Evolutionary conservation across 2,113 vertebrate species (phyloP), one percentile per base, ranked within the genome.

Genomic region (Hassar affinis): DNA sequence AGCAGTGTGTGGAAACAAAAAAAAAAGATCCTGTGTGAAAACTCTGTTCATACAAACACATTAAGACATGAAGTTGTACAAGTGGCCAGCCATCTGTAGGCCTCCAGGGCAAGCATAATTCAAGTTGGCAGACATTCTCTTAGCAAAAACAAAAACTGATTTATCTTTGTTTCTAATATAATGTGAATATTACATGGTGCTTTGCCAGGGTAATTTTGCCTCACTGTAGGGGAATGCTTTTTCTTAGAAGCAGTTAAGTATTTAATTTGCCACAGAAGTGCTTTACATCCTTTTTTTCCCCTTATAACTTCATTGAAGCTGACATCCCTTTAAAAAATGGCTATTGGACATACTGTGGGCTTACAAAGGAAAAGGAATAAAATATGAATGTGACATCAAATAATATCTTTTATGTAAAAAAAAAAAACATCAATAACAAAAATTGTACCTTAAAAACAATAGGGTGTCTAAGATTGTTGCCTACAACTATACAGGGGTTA

Each of bases 21-120:
- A 22, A 1, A 27, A 6, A 1, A 51, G 10, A 45, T 1, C 35
- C 45, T 52, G 42, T 72, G 20, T 2, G 25, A 54, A 54, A 56
- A 56, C 20, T 9, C 56, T 25, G 22, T 52, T 30, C 30, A 33
- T 35, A 42, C 18, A 22, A 64, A 42, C 33, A 81, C 33, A 57
- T 7, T 8, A 57, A 2, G 33, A 81, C 18, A 69, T 47, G 79
- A 78, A 61, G 42, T 79, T 68, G 78, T 38, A 61, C 52, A 35
- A 84, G 72, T 84, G 69, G 42, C 54, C 62, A 68, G 66, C 80
- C 82, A 88, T 80, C 81, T 89, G 88, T 80, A 79, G 49, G 76
- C 83, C 56, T 68, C 11, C n/a, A 45, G 64, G 42, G 25, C 14
- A 59, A 22, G 4, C n/a, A 27, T 62, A 14, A 30, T 62, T 59